phyloP scores from a whole-genome alignment of 2,888 invertebrate species.

The Hemistola chrysoprasaria region DNA sequence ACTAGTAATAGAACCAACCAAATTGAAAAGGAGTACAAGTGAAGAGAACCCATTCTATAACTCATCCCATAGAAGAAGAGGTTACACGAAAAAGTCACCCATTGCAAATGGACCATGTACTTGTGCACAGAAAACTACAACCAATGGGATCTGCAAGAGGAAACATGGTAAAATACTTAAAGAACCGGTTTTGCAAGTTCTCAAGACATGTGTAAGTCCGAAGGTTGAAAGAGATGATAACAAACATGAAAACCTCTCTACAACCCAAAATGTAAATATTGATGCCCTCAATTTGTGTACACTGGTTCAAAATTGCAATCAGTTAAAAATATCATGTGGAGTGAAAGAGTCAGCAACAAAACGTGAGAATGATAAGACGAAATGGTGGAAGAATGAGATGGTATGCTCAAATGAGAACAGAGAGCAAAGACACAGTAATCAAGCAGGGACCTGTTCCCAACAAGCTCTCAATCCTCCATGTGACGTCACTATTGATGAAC shows the following conservation, averaged over 20 bases:
- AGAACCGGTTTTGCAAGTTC: slow-evolving; percentile 80
- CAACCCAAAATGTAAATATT: slow-evolving; percentile 34
- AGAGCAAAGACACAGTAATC: slow-evolving; percentile 49
- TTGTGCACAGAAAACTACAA: slow-evolving; percentile 52
- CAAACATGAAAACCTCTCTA: slow-evolving; percentile 13
- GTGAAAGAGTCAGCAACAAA: slow-evolving; percentile 30
- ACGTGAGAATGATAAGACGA: slow-evolving; percentile 40
- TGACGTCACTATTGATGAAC: slow-evolving; percentile 96
- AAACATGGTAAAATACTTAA: slow-evolving; percentile 75
- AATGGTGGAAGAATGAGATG: slow-evolving; percentile 60
- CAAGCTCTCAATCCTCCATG: slow-evolving; percentile 88
- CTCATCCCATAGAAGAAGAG: slow-evolving; percentile 21
- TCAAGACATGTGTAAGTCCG: slow-evolving; percentile 47
- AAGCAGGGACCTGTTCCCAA: slow-evolving; percentile 86
- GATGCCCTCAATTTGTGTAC: slow-evolving; percentile 61
- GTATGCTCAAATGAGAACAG: slow-evolving; percentile 38
- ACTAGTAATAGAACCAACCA: slow-evolving; percentile 79
- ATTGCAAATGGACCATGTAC: slow-evolving; percentile 46
- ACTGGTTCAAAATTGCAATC: slow-evolving; percentile 70
- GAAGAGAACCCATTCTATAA: slow-evolving; percentile 58
- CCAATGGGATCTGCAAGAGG: slow-evolving; percentile 56
- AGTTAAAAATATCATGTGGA: slow-evolving; percentile 62
- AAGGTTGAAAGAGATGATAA: slow-evolving; percentile 34
- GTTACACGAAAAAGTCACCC: slow-evolving; percentile 31
- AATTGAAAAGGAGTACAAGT: slow-evolving; percentile 43